Percentiles rank a stretch among this genome's conserved stretches.
These are phyloP conservation scores for Setipinna tenuifilis DNA, from an alignment of 2,797 vertebrate species.

Conservation along the genomic window DNA sequence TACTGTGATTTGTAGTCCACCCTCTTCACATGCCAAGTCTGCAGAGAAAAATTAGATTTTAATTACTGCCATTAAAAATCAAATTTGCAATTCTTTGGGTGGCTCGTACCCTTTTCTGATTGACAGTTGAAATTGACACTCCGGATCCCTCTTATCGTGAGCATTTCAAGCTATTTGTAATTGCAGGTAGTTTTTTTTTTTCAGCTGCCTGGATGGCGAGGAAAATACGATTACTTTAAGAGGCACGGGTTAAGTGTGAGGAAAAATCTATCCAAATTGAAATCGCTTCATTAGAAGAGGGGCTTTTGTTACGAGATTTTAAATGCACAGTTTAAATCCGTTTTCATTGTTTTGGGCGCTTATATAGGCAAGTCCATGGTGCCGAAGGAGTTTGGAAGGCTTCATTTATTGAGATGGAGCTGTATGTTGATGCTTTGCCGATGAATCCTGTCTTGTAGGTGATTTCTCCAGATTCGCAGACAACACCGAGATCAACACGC, in stretches of 20 bases:
- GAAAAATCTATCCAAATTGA: conserved; percentile 93
- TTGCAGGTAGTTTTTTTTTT: conserved; percentile 94
- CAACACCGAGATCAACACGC: conserved; percentile 79
- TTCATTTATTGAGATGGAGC: conserved; percentile 56
- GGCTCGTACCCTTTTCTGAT: conserved; percentile 91
- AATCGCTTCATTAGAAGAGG: conserved; percentile 93
- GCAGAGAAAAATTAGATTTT: conserved; percentile 89
- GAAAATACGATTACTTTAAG: conserved; percentile 88
- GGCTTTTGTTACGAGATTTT: conserved; percentile 89
- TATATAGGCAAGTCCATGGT: conserved; percentile 77
- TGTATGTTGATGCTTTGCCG: conserved; percentile 64
- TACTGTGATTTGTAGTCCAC: conserved; percentile 77
- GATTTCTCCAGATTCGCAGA: conserved; percentile 75
- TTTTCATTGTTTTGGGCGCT: conserved; percentile 86
- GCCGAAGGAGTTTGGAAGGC: conserved; percentile 56
- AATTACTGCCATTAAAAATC: conserved; percentile 98
- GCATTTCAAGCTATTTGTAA: conserved; percentile 97
- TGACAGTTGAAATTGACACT: conserved; percentile 99
- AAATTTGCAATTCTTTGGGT: conserved; percentile 97
- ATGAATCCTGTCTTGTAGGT: conserved; percentile 75
- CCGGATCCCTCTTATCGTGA: conserved; percentile 89
- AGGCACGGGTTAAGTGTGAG: conserved; percentile 86
- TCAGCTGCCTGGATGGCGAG: conserved; percentile 87
- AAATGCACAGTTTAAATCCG: conserved; percentile 85
- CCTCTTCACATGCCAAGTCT: conserved; percentile 75